Percentiles rank a stretch among this genome's conserved stretches.
phyloP scores from a whole-genome alignment of 2,888 invertebrate species.

The Mesoligia furuncula region DNA sequence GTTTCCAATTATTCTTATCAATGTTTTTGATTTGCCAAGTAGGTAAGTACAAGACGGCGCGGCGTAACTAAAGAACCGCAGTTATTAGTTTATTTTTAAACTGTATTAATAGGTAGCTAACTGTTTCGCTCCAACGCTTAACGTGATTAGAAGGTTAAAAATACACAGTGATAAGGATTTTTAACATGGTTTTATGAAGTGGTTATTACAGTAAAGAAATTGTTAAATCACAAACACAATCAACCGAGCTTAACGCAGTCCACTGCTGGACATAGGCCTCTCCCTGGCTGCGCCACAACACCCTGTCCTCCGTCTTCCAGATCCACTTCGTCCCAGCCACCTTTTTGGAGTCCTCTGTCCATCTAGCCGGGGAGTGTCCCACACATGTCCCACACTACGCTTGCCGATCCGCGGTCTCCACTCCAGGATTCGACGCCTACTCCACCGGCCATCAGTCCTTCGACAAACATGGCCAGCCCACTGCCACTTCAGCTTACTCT shows the following conservation, averaged over 20 bases:
- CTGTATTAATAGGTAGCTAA: conserved; percentile 10
- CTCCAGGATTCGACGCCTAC: too few relatives aligned
- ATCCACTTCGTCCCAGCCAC: too few relatives aligned
- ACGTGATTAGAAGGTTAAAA: conserved; percentile 24
- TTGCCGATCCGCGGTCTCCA: too few relatives aligned
- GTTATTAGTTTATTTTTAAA: conserved; percentile 46
- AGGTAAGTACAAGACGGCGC: neutral
- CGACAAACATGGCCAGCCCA: neutral
- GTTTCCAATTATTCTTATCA: conserved; percentile 39
- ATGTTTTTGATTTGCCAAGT: conserved; percentile 6
- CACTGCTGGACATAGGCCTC: too few relatives aligned
- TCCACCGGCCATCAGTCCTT: neutral
- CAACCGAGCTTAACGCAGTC: too few relatives aligned
- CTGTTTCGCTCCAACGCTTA: conserved; percentile 26
- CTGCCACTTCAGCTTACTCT: neutral
- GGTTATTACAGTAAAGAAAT: neutral
- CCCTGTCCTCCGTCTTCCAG: too few relatives aligned
- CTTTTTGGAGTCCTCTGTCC: too few relatives aligned
- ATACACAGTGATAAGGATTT: conserved; percentile 12
- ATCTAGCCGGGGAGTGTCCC: too few relatives aligned
- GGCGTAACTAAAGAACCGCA: conserved; percentile 6
- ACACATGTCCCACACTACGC: too few relatives aligned
- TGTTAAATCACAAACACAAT: too few relatives aligned
- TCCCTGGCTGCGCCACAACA: too few relatives aligned
- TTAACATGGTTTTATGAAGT: neutral